Evolutionary conservation across 2,888 invertebrate genomes (phyloP), one percentile per base, ranked within the genome.

Genomic region (Gastrophysa polygoni): DNA sequence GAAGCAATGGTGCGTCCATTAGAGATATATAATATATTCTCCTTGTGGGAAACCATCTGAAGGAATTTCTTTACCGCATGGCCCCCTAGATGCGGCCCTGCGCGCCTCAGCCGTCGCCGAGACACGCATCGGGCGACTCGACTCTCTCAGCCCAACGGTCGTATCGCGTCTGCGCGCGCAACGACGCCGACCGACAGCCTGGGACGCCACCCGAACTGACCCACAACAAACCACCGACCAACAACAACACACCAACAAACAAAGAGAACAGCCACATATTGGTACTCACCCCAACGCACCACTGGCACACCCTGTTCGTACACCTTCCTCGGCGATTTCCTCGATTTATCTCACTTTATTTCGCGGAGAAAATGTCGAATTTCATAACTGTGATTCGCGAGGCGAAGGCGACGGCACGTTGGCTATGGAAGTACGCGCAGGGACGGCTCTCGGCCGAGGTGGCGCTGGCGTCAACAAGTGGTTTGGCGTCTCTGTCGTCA

Each of bases 201-300:
- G 24, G 59, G 64, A 65, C 64, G 64, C 64, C 64, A 65, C 61
- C 59, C 61, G 64, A 65, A 62, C 60, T 62, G 51, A 52, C 57
- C 43, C 49, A 56, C 47, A 47, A 46, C 50, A 44, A 50, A 48
- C 56, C 61, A 49, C 56, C 56, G 47, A 47, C 24, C 24, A 24
- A 24, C 24, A 24, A n/a, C n/a, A n/a, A n/a, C 7, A 24, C 24
- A 24, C 3, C 7, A 10, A 20, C 16, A 21, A 38, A 55, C 44
- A 32, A 28, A 56, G 56, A 51, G 16, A 63, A 61, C 52, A 32
- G 48, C 63, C 55, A 63, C 55, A 44, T 56, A 16, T n/a, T n/a
- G n/a, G n/a, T 28, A 32, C 56, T 11, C 0, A 46, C 44, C 52
- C 43, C 11, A 58, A 61, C 29, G 14, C 10, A 55, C 46, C 52